Conservation (phyloP, 1,140 invertebrate species). For the Halyomorpha halys region DNA sequence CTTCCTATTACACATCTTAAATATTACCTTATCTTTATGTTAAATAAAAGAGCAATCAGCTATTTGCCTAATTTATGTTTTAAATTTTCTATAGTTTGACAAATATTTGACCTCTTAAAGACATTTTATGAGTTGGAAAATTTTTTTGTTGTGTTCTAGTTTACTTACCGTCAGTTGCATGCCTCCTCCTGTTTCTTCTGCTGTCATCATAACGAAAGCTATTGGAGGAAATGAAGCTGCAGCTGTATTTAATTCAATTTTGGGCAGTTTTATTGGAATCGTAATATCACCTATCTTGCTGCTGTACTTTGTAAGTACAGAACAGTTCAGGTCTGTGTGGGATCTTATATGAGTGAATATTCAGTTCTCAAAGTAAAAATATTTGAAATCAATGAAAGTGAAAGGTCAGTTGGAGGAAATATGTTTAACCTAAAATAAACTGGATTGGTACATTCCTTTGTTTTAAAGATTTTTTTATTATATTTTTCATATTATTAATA, state of each 20-base stretch:
- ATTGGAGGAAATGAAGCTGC: conserved; percentile 48
- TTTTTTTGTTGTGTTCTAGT: conserved; percentile 33
- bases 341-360: neutral
- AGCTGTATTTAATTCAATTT: conserved; percentile 47
- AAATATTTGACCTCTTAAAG: neutral
- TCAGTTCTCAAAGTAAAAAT: conserved; percentile 1
- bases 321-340: neutral
- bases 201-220: conserved; percentile 46
- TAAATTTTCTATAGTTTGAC: neutral
- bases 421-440: too few species aligned
- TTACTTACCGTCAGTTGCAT: conserved; percentile 46
- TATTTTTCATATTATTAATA: too few species aligned
- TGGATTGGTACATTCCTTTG: too few species aligned
- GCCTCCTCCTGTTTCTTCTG: conserved; percentile 49
- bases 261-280: conserved; percentile 47
- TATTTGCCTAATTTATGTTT: too few species aligned
- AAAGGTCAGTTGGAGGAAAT: too few species aligned
- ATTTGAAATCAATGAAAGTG: neutral
- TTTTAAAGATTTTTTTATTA: too few species aligned
- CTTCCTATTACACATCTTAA: too few species aligned
- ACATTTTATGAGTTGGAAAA: neutral
- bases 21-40: too few species aligned
- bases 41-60: too few species aligned
- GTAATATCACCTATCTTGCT: conserved; percentile 40
- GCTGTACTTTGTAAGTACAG: conserved; percentile 38